These are phyloP conservation scores for Anoura caudifer DNA, from an alignment of 2,113 vertebrate species.

Conservation along the genomic window DNA sequence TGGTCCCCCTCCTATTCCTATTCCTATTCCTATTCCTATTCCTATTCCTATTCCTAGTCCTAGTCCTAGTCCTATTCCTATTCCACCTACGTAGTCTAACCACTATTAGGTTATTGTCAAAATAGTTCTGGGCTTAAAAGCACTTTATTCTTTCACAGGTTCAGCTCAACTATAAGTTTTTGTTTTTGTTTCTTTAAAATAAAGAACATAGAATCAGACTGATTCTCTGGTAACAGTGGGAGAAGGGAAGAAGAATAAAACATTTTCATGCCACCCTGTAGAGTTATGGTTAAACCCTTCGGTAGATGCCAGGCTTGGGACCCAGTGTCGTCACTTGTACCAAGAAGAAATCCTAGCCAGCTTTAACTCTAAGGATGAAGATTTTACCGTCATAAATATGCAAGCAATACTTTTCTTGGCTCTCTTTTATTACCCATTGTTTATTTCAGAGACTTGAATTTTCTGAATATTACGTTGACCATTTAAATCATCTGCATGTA, in stretches of 20 bases:
- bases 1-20: neutral
- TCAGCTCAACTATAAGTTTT: slow-evolving; percentile 9
- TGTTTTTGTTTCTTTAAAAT: neutral
- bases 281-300: neutral
- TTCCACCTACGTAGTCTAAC: neutral
- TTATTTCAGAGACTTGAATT: neutral
- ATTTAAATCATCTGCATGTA: slow-evolving; percentile 4
- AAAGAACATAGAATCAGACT: neutral
- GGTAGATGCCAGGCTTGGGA: slow-evolving; percentile 13
- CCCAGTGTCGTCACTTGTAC: neutral
- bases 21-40: too few species aligned
- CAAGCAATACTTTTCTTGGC: neutral
- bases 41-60: too few species aligned
- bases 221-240: slow-evolving; percentile 40
- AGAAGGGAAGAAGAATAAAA: slow-evolving; percentile 59
- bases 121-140: slow-evolving; percentile 13
- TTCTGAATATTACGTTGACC: neutral
- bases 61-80: too few species aligned
- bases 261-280: slow-evolving; percentile 12
- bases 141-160: slow-evolving; percentile 40
- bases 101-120: neutral
- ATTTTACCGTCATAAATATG: neutral
- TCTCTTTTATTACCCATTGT: neutral
- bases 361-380: neutral
- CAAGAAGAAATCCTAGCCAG: neutral